Evolutionary conservation across 2,797 vertebrate genomes (phyloP).

Genomic region (Ficedula albicollis): DNA sequence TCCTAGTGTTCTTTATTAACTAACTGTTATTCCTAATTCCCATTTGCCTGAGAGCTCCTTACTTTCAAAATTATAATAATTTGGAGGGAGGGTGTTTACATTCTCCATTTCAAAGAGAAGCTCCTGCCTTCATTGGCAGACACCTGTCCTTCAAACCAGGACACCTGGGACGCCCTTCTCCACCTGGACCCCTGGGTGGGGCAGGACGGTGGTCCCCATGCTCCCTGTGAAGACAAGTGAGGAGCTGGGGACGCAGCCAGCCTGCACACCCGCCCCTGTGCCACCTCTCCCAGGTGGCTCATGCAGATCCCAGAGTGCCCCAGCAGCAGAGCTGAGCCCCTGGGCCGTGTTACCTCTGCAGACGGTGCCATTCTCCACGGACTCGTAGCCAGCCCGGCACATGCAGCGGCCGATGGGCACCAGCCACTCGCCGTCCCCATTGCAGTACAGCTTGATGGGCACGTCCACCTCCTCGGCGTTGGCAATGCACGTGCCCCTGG

Average conservation of each 20-base stretch:
- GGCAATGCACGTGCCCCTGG: conserved; percentile 88
- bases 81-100: too few relatives aligned
- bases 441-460: conserved; percentile 96
- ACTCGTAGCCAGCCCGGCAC: conserved; percentile 90
- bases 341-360: conserved; percentile 84
- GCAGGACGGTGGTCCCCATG: accelerated
- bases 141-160: too few relatives aligned
- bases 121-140: too few relatives aligned
- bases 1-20: too few relatives aligned
- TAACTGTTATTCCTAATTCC: too few relatives aligned
- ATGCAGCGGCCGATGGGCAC: conserved; percentile 95
- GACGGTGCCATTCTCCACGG: conserved; percentile 85
- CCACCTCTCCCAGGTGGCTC: background rate
- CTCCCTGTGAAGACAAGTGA: background rate
- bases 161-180: background rate
- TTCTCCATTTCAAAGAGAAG: too few relatives aligned
- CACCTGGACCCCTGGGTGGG: background rate
- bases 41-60: too few relatives aligned
- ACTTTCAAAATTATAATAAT: too few relatives aligned
- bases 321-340: accelerated
- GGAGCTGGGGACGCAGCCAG: background rate
- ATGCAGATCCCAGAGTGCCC: background rate
- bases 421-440: conserved; percentile 95
- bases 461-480: conserved; percentile 96
- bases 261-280: accelerated